A percentile compares a stretch with the other conserved stretches of the same genome.
Evolutionary conservation across 1,140 invertebrate genomes (phyloP).

Genomic region (Panonychus citri): DNA sequence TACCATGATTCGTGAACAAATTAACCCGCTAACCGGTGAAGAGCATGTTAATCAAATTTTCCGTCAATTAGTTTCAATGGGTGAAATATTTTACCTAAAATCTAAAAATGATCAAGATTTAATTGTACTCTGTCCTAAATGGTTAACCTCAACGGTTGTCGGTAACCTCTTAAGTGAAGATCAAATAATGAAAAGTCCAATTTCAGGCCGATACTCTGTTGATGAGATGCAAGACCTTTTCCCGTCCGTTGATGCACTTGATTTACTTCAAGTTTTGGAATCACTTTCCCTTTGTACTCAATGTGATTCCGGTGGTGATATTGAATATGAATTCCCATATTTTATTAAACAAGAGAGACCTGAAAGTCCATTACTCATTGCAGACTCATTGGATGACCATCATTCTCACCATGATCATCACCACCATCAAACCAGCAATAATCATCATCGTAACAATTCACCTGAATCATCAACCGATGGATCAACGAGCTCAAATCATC

Average conservation of each 20-base stretch:
- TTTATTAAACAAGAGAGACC: conserved; percentile 47
- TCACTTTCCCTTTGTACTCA: conserved; percentile 43
- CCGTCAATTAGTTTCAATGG: conserved; percentile 40
- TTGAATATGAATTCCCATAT: conserved; percentile 58
- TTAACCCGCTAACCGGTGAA: conserved; percentile 43
- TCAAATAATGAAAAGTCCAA: conserved; percentile 35
- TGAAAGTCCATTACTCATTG: conserved; percentile 24
- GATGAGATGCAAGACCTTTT: conserved; percentile 53
- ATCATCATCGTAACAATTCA: too few species aligned
- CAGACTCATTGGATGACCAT: too few species aligned
- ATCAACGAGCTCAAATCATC: neutral
- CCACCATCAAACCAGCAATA: neutral
- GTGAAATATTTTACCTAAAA: conserved; percentile 29
- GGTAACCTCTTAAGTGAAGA: conserved; percentile 44
- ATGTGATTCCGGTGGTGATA: conserved; percentile 43
- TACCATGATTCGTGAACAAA: conserved; percentile 32
- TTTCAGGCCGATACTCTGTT: conserved; percentile 47
- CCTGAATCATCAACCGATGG: too few species aligned
- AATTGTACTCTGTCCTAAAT: conserved; percentile 44
- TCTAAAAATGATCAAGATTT: conserved; percentile 30
- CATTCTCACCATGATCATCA: too few species aligned
- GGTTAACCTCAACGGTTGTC: conserved; percentile 45
- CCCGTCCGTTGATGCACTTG: conserved; percentile 44
- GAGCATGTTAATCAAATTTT: conserved; percentile 39
- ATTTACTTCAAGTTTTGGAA: conserved; percentile 41